These are phyloP conservation scores for Sinocyclocheilus maitianheensis DNA, from an alignment of 2,113 vertebrate species.

Conservation along the genomic window DNA sequence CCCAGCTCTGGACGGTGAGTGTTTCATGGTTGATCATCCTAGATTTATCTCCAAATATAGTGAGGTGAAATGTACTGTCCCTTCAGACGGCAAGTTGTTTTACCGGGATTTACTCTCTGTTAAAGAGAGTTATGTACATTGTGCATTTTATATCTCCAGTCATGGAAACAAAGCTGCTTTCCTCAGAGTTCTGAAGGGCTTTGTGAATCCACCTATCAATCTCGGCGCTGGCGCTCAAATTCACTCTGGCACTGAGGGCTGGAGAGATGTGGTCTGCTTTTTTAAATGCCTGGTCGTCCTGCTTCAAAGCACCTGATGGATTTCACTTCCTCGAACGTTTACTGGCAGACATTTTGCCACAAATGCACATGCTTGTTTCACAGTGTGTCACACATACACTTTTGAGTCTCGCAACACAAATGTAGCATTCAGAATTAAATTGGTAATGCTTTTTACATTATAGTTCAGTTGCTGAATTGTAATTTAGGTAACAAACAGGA, in stretches of 20 bases:
- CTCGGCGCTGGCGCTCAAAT: constrained; percentile 58
- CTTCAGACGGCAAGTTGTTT: constrained; percentile 68
- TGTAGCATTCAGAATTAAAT: not conserved
- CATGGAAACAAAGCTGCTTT: constrained; percentile 66
- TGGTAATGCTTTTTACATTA: not conserved
- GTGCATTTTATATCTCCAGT: constrained; percentile 70
- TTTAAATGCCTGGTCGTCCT: constrained; percentile 36
- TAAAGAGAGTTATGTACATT: constrained; percentile 79
- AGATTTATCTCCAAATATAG: constrained; percentile 82
- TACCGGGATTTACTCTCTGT: constrained; percentile 75
- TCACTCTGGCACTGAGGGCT: constrained; percentile 56
- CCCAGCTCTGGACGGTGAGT: constrained; percentile 62
- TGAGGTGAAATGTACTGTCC: constrained; percentile 74
- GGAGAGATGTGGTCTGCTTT: constrained; percentile 17
- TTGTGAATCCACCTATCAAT: constrained; percentile 75
- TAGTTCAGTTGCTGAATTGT: not conserved
- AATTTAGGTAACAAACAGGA: not conserved
- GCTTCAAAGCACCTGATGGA: constrained; percentile 14
- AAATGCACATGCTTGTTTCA: constrained; percentile 4
- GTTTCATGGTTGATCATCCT: constrained; percentile 74
- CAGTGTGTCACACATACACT: not conserved
- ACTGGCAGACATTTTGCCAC: not conserved
- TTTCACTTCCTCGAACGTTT: constrained; percentile 24
- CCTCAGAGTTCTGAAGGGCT: constrained; percentile 68
- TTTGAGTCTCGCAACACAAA: not conserved